Conservation (phyloP, 2,113 vertebrate species). For the Calyptomena viridis region DNA sequence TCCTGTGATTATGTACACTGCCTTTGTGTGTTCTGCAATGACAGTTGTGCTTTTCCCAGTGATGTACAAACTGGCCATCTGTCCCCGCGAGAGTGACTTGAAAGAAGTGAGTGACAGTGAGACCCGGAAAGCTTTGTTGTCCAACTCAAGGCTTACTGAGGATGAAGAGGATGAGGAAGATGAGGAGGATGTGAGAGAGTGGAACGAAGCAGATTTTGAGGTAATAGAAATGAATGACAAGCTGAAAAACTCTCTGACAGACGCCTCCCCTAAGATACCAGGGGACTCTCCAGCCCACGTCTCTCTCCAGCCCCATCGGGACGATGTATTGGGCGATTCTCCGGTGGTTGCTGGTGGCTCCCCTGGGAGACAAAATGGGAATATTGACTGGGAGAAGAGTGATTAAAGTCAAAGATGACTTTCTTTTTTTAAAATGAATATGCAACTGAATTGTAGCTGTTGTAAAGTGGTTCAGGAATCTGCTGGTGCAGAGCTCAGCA, state of each 20-base stretch:
- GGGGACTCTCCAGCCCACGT: background rate
- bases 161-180: constrained; percentile 71
- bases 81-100: background rate
- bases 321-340: background rate
- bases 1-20: constrained; percentile 83
- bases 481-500: background rate
- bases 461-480: background rate
- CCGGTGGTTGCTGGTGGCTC: constrained; percentile 24
- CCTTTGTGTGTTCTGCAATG: constrained; percentile 70
- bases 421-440: background rate
- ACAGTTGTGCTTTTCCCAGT: constrained; percentile 87
- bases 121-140: constrained; percentile 79
- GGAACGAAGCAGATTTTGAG: constrained; percentile 89
- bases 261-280: constrained; percentile 2
- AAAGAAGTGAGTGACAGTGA: constrained; percentile 68
- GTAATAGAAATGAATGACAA: constrained; percentile 84
- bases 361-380: constrained; percentile 53
- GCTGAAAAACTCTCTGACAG: constrained; percentile 60
- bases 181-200: constrained; percentile 60
- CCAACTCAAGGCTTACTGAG: constrained; percentile 71
- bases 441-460: background rate
- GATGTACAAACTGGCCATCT: constrained; percentile 85
- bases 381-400: constrained; percentile 73
- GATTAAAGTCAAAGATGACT: constrained; percentile 44
- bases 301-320: background rate